Conservation (phyloP, 2,888 invertebrate genomes). For the Mermis nigrescens region DNA sequence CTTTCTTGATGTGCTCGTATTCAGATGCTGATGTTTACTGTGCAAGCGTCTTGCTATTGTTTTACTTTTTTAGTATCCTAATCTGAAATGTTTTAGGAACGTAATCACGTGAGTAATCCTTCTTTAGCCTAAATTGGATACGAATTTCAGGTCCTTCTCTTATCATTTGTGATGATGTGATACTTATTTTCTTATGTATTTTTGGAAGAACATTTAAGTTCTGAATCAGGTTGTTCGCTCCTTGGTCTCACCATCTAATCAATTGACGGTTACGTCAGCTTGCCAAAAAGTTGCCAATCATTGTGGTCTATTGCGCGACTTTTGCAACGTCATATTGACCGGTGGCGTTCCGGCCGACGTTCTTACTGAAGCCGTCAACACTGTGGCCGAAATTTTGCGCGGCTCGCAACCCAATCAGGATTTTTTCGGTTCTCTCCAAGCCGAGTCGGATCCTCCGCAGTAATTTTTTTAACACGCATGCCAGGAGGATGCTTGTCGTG, state of each 20-base stretch:
- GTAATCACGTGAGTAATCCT: too few species aligned
- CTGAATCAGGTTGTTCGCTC: constrained; percentile 48
- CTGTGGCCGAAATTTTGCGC: constrained; percentile 78
- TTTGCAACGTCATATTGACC: constrained; percentile 80
- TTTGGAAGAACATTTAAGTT: constrained; percentile 3
- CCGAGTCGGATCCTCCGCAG: constrained; percentile 41
- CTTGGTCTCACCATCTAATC: constrained; percentile 77
- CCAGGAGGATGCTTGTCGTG: too few species aligned
- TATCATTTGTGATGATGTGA: too few species aligned
- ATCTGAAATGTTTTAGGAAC: background rate
- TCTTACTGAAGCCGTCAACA: constrained; percentile 77
- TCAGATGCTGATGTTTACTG: too few species aligned
- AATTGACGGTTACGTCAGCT: constrained; percentile 37
- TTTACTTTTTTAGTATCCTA: background rate
- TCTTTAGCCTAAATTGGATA: too few species aligned
- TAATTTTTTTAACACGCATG: too few species aligned
- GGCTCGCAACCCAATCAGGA: constrained; percentile 78
- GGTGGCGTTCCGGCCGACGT: constrained; percentile 90
- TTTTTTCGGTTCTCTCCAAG: constrained; percentile 65
- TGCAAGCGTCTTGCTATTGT: background rate
- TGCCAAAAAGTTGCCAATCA: constrained; percentile 76
- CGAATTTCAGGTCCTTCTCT: too few species aligned
- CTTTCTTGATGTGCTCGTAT: too few species aligned
- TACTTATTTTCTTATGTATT: background rate
- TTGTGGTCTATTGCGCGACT: constrained; percentile 55